phyloP scores from a whole-genome alignment of 2,797 vertebrate genomes.

The Acrossocheilus wenchowensis region DNA sequence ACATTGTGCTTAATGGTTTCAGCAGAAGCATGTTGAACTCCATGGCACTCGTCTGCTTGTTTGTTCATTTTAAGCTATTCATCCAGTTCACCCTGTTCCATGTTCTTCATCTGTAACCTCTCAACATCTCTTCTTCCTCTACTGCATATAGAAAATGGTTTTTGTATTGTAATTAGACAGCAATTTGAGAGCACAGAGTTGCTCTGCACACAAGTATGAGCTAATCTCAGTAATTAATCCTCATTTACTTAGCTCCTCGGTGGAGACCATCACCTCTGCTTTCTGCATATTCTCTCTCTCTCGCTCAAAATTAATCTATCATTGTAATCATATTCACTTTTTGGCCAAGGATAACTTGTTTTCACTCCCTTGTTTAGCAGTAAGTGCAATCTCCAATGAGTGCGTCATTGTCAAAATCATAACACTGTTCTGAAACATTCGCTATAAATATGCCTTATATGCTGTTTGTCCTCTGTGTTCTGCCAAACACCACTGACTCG shows the following conservation, averaged over 20 bases:
- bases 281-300: conserved; percentile 21
- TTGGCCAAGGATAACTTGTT: conserved; percentile 39
- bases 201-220: conserved; percentile 37
- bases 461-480: not conserved
- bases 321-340: conserved; percentile 47
- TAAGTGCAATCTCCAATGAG: not conserved
- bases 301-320: conserved; percentile 39
- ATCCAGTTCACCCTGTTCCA: not conserved
- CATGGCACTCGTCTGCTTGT: not conserved
- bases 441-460: not conserved
- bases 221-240: conserved; percentile 61
- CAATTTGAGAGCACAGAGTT: conserved; percentile 48
- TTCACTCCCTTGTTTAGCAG: not conserved
- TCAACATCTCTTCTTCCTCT: not conserved
- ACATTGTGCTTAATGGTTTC: not conserved
- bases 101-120: conserved; percentile 40
- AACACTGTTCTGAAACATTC: not conserved
- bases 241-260: conserved; percentile 47
- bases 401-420: not conserved
- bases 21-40: not conserved
- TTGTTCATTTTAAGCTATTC: conserved; percentile 24
- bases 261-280: conserved; percentile 37
- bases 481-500: not conserved
- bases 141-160: conserved; percentile 18
- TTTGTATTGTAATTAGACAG: conserved; percentile 49